Evolutionary conservation across 2,888 invertebrate species (phyloP).

Genomic region (Autographa gamma): DNA sequence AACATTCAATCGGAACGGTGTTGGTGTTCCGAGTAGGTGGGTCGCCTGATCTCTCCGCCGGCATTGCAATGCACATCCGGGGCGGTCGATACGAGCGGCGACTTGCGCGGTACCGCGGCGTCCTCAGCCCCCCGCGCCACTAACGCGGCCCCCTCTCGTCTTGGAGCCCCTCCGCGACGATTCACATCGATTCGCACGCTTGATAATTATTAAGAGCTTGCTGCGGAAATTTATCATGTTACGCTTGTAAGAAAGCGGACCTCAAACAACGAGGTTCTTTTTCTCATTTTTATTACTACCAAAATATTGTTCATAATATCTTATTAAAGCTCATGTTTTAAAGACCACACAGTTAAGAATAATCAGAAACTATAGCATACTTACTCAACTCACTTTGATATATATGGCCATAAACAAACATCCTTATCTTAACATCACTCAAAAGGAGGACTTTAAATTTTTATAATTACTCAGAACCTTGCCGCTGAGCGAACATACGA

Average conservation of each 20-base stretch:
- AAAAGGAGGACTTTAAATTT: not conserved
- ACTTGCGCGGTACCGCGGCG: constrained; percentile 84
- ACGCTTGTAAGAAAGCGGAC: constrained; percentile 53
- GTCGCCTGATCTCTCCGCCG: constrained; percentile 80
- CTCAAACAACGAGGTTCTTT: not conserved
- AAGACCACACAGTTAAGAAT: not conserved
- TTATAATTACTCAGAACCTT: no score
- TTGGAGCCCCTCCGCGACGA: constrained; percentile 71
- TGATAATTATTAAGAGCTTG: constrained; percentile 75
- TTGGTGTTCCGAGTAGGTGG: constrained; percentile 75
- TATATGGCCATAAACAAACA: not conserved
- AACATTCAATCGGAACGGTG: constrained; percentile 63
- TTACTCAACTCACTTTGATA: no score
- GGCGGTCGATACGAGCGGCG: constrained; percentile 86
- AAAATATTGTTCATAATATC: no score
- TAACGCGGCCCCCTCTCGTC: constrained; percentile 69
- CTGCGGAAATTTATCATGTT: constrained; percentile 64
- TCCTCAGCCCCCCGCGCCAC: constrained; percentile 72
- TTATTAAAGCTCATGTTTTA: not conserved
- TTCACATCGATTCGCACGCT: constrained; percentile 84
- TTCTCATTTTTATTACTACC: not conserved
- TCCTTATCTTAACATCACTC: not conserved
- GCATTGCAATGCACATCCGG: constrained; percentile 86
- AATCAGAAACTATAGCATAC: not conserved
- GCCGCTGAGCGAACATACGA: no score